Evolutionary conservation across 2,113 vertebrate species (phyloP).

Genomic region (Callorhinus ursinus): DNA sequence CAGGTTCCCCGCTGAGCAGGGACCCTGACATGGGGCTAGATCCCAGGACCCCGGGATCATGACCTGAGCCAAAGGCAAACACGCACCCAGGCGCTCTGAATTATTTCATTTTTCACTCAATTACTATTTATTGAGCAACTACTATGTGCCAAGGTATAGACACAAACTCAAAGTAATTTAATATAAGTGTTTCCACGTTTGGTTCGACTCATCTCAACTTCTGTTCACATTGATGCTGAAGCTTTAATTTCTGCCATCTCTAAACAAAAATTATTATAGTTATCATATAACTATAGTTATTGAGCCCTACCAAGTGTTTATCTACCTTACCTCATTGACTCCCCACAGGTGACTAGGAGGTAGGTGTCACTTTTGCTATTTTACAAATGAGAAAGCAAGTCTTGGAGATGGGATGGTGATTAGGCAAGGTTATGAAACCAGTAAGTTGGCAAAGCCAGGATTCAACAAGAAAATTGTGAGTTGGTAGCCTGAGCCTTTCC

Average conservation of each 20-base stretch:
- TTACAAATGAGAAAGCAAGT: not conserved
- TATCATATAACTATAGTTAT: not conserved
- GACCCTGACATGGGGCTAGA: too few relatives aligned
- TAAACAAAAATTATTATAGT: not conserved
- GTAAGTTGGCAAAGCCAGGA: not conserved
- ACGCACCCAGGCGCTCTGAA: too few relatives aligned
- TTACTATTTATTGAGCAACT: not conserved
- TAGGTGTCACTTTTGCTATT: not conserved
- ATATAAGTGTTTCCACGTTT: not conserved
- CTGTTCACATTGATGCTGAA: not conserved
- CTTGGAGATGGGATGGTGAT: not conserved
- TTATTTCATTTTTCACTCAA: not conserved
- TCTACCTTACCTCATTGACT: not conserved
- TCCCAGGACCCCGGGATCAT: too few relatives aligned
- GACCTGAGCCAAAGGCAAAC: too few relatives aligned
- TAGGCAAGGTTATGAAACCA: not conserved
- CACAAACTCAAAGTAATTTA: not conserved
- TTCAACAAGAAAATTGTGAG: not conserved
- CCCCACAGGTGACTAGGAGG: not conserved
- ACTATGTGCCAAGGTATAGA: not conserved
- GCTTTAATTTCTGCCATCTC: not conserved
- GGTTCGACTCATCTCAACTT: not conserved
- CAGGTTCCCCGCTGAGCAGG: too few relatives aligned
- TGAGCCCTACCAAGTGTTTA: not conserved
- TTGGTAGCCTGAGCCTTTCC: not conserved